These are phyloP conservation scores for Pterocles orientalis DNA, from an alignment of 2,113 vertebrate species.

Conservation along the genomic window DNA sequence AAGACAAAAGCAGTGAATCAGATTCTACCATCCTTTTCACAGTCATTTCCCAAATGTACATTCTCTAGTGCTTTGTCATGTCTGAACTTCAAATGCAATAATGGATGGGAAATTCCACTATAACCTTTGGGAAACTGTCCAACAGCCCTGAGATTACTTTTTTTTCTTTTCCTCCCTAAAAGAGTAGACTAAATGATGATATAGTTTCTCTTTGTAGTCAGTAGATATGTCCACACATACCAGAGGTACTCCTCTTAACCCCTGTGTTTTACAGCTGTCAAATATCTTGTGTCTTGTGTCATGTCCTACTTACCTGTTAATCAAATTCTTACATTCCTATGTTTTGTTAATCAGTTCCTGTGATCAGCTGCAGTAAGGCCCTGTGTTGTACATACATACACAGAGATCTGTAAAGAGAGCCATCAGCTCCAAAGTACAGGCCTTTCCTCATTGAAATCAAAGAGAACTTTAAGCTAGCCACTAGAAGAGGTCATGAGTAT, in stretches of 20 bases:
- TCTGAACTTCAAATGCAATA: slow-evolving; percentile 21
- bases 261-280: neutral
- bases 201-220: neutral
- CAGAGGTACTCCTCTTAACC: neutral
- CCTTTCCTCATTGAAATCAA: neutral
- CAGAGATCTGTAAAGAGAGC: neutral
- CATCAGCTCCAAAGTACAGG: neutral
- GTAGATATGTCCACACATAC: neutral
- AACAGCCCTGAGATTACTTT: neutral
- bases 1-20: slow-evolving; percentile 6
- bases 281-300: neutral
- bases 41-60: neutral
- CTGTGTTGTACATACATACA: neutral
- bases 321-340: neutral
- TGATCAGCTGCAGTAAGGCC: neutral
- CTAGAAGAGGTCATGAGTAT: neutral
- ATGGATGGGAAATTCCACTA: slow-evolving; percentile 47
- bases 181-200: neutral
- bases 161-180: neutral
- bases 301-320: neutral
- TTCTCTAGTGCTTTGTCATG: slow-evolving; percentile 51
- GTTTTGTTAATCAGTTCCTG: neutral
- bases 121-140: slow-evolving; percentile 39
- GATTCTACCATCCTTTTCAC: neutral
- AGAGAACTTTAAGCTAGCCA: neutral